phyloP scores from a whole-genome alignment of 23 tunicate genomes.

The Styela plicata region DNA sequence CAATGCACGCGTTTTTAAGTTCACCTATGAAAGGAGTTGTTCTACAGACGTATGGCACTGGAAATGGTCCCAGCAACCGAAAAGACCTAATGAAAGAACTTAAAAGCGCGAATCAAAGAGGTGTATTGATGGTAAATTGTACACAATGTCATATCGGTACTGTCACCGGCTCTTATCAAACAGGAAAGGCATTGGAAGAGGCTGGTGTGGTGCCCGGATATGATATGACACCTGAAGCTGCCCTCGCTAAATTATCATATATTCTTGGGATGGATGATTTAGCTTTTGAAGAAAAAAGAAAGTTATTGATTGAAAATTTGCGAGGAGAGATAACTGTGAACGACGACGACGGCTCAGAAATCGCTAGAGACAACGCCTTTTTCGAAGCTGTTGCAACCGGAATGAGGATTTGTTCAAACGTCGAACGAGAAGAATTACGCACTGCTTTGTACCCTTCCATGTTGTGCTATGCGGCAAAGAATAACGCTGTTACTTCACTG shows the following conservation, averaged over 20 bases:
- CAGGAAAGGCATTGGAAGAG: slow-evolving; percentile 35
- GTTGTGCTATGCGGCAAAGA: slow-evolving; percentile 43
- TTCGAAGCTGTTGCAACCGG: slow-evolving; percentile 12
- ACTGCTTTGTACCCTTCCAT: slow-evolving; percentile 30
- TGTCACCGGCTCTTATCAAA: slow-evolving; percentile 32
- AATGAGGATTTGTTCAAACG: slow-evolving; percentile 15
- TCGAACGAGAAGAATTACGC: slow-evolving; percentile 12
- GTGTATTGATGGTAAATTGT: slow-evolving; percentile 31
- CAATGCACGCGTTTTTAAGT: slow-evolving; percentile 32
- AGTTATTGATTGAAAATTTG: slow-evolving; percentile 21
- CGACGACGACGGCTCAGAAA: background rate
- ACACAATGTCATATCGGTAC: slow-evolving; percentile 24
- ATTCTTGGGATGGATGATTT: slow-evolving; percentile 24
- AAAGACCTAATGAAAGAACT: slow-evolving; percentile 11
- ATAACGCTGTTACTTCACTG: slow-evolving; percentile 29
- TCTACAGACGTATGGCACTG: slow-evolving; percentile 51
- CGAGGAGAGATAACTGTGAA: slow-evolving; percentile 42
- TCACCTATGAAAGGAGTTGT: slow-evolving; percentile 52
- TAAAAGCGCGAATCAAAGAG: slow-evolving; percentile 1
- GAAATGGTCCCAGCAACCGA: slow-evolving; percentile 50
- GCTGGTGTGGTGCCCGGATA: slow-evolving; percentile 32
- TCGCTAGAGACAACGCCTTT: background rate
- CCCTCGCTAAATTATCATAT: slow-evolving; percentile 38
- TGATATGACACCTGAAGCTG: slow-evolving; percentile 51
- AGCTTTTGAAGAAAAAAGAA: background rate